These are phyloP conservation scores for Pardosa pseudoannulata DNA, from an alignment of 2,888 invertebrate species.

Conservation along the genomic window DNA sequence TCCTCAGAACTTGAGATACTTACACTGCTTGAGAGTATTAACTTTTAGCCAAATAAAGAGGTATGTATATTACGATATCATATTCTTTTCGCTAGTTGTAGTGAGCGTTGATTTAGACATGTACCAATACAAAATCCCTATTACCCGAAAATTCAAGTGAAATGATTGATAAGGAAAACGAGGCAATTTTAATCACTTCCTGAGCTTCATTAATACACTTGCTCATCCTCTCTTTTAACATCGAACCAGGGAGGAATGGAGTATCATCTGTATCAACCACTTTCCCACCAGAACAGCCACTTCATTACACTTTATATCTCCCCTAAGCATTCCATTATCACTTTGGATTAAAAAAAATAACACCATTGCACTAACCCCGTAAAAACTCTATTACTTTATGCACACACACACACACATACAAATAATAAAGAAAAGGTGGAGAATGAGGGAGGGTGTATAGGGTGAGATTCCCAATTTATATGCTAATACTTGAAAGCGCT, in stretches of 20 bases:
- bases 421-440: not conserved
- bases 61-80: too few species aligned
- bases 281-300: not conserved
- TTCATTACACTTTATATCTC: conserved; percentile 15
- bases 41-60: too few species aligned
- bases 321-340: conserved; percentile 17
- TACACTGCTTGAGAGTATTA: too few species aligned
- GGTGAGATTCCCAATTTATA: conserved; percentile 49
- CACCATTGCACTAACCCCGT: not conserved
- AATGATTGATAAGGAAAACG: too few species aligned
- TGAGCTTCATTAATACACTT: not conserved
- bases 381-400: conserved; percentile 7
- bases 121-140: too few species aligned
- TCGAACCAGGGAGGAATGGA: not conserved
- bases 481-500: conserved; percentile 56
- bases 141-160: too few species aligned
- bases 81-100: too few species aligned
- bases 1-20: too few species aligned
- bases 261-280: not conserved
- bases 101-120: too few species aligned
- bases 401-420: conserved; percentile 1
- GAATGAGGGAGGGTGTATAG: too few species aligned
- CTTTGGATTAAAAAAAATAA: conserved; percentile 8
- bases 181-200: too few species aligned
- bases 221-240: not conserved